A percentile compares a stretch with the other conserved stretches of the same genome.
Conservation (phyloP, 2,797 vertebrate species). For the Calcarius lapponicus region DNA sequence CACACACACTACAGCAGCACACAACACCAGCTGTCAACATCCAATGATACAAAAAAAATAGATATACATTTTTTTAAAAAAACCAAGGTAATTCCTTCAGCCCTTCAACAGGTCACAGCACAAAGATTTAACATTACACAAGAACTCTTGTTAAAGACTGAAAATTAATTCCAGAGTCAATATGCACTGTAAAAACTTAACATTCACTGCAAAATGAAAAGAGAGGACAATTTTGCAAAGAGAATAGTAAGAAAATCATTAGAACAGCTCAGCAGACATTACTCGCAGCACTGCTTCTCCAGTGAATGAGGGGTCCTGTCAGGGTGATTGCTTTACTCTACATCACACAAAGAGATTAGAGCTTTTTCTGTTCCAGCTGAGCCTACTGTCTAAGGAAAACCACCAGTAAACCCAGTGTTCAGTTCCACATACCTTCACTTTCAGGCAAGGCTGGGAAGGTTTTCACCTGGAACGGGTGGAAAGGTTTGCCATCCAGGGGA, state of each 20-base stretch:
- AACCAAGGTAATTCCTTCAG: background rate
- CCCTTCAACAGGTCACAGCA: background rate
- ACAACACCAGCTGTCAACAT: conserved; percentile 48
- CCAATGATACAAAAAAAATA: background rate
- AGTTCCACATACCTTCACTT: conserved; percentile 84
- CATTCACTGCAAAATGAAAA: background rate
- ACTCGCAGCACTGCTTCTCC: background rate
- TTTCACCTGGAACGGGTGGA: conserved; percentile 91
- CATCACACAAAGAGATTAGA: background rate
- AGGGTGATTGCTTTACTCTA: background rate
- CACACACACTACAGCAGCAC: too few relatives aligned
- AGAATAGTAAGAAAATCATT: background rate
- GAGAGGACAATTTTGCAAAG: background rate
- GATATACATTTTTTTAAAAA: background rate
- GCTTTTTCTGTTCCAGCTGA: background rate
- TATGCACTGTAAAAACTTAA: background rate
- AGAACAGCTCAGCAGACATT: background rate
- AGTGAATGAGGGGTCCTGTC: background rate
- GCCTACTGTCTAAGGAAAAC: background rate
- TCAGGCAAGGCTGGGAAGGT: conserved; percentile 88
- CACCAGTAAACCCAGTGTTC: background rate
- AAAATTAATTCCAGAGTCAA: background rate
- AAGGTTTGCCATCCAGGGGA: conserved; percentile 83
- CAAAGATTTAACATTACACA: background rate
- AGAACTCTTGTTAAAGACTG: background rate